phyloP scores from a whole-genome alignment of 2,888 invertebrate genomes.

The Dysmachus trigonus region DNA sequence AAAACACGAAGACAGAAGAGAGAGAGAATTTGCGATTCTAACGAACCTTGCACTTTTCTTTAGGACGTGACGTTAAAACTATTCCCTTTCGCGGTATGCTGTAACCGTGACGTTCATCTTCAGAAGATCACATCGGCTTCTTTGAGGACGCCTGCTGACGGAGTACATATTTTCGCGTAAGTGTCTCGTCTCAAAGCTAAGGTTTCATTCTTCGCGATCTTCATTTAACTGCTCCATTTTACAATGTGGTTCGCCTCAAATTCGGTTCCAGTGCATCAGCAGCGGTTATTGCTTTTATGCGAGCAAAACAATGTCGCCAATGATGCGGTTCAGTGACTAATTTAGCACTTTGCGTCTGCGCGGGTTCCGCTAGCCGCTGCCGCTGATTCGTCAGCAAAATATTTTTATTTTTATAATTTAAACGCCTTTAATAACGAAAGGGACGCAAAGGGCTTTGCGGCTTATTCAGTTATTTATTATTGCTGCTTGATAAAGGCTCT shows the following conservation, averaged over 20 bases:
- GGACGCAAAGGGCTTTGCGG: neutral
- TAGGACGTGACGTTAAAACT: neutral
- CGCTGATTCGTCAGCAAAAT: neutral
- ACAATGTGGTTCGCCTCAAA: slow-evolving; percentile 16
- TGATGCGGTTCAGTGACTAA: slow-evolving; percentile 10
- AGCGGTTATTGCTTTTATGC: neutral
- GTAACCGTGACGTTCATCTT: neutral
- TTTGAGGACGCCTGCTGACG: neutral
- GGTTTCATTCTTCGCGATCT: neutral
- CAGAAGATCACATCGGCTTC: neutral
- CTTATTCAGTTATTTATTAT: neutral
- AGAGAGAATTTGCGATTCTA: neutral
- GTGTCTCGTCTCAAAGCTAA: neutral
- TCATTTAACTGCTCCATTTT: neutral
- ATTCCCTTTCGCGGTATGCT: neutral
- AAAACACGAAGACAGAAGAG: neutral
- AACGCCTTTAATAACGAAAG: neutral
- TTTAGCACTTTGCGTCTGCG: neutral
- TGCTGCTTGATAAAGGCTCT: neutral
- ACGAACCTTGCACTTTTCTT: neutral
- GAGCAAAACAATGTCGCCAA: neutral
- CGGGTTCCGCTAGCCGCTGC: neutral
- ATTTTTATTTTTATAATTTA: neutral
- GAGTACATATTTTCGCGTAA: neutral
- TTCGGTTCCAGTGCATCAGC: slow-evolving; percentile 6